Evolutionary conservation across 2,113 vertebrate genomes (phyloP).

Genomic region (Lycocorax pyrrhopterus): DNA sequence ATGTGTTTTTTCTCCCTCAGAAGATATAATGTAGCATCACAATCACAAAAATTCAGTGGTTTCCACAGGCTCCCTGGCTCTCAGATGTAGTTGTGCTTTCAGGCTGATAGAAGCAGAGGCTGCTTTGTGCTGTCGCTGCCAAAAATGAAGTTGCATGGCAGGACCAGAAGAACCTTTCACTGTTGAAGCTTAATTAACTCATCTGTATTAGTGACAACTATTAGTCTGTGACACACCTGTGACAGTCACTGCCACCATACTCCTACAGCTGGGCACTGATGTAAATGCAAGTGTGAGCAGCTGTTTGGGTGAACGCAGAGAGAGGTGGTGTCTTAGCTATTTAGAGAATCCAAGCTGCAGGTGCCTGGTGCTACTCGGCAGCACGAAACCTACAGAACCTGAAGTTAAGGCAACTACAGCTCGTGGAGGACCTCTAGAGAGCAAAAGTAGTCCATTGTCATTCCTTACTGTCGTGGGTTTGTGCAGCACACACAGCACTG

Average conservation of each 20-base stretch:
- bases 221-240: background rate
- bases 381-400: background rate
- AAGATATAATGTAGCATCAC: no score
- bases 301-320: background rate
- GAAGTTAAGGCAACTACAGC: background rate
- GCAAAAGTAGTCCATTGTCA: background rate
- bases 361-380: rapidly evolving
- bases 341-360: background rate
- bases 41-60: background rate
- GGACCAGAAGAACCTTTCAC: background rate
- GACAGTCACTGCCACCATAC: background rate
- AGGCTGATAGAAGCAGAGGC: background rate
- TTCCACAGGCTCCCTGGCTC: background rate
- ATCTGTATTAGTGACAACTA: background rate
- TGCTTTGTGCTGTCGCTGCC: background rate
- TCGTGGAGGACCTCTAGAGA: constrained; percentile 23
- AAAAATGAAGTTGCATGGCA: background rate
- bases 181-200: background rate
- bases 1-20: background rate
- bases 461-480: rapidly evolving
- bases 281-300: background rate
- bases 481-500: rapidly evolving
- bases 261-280: no score
- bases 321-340: background rate
- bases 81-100: background rate